phyloP scores from a whole-genome alignment of 92 coral and sea anemone genomes.

The Phenganax marumi region DNA sequence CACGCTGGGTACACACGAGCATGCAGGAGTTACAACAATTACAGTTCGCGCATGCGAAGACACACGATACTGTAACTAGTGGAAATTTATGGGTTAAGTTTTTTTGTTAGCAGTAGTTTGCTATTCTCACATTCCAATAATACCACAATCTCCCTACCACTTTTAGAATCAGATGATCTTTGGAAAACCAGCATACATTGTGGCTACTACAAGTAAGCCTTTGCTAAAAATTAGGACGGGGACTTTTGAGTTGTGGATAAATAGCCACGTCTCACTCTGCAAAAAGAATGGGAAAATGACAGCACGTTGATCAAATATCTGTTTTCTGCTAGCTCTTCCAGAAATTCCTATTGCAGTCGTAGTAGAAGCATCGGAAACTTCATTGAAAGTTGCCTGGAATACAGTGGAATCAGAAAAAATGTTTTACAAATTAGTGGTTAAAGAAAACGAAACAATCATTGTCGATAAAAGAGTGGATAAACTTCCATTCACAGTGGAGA shows the following conservation, averaged over 20 bases:
- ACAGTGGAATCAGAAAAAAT: conserved; percentile 1
- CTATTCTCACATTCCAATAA: no score
- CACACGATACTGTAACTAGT: no score
- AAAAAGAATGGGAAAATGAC: neutral
- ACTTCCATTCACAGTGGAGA: conserved; percentile 19
- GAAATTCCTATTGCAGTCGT: conserved; percentile 3
- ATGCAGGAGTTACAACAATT: no score
- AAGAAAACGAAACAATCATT: conserved; percentile 19
- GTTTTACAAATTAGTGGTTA: conserved; percentile 21
- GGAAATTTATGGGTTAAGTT: no score
- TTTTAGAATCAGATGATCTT: conserved; percentile 13
- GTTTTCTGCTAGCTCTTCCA: conserved; percentile 13
- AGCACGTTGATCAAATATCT: neutral
- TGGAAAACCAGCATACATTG: conserved; percentile 22
- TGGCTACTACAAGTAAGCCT: conserved; percentile 25
- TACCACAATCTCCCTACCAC: neutral
- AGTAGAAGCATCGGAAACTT: neutral
- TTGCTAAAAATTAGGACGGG: neutral
- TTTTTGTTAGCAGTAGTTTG: no score
- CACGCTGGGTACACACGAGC: no score
- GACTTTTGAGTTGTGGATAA: neutral
- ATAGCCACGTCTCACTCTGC: neutral
- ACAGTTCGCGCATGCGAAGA: no score
- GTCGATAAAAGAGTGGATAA: conserved; percentile 9
- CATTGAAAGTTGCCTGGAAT: conserved; percentile 23